Evolutionary conservation across 2,113 vertebrate genomes (phyloP), one percentile per base, ranked within the genome.

Genomic region (Petrocephalus zakoni): DNA sequence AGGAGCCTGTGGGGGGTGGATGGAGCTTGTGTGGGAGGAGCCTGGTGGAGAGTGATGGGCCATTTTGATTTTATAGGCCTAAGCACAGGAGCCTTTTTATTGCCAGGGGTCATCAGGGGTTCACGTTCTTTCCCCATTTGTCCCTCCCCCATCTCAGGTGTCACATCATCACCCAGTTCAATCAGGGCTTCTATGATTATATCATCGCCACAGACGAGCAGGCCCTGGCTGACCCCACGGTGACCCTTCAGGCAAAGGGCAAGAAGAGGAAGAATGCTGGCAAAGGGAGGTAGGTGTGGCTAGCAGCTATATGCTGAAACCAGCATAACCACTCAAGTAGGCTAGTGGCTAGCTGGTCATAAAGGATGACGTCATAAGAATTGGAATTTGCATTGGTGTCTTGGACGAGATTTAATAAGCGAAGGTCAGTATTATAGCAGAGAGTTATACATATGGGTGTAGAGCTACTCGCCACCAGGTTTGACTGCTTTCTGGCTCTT

Each of bases 161-260:
- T 91, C 98, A 99, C 91, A 97, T 99, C 93, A 97, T 99, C 89
- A 93, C 94, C 0, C 98, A 99, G 95, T 99, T 98, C 84, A 99
- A 99, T 90, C 96, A 95, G 2, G 97, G 98, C 0, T 95, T 98
- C 90, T 99, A 98, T 0, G 96, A 97, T 86, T 97, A 95, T 92
- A 96, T 99, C 89, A 97, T 99, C 86, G 97, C 98, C 55, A 96
- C 98, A 0, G 98, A 99, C 0, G 96, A 98, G 11, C 95, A 96
- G 85, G 92, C 90, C 0, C 83, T 97, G 47, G 92, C 90, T 0
- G 89, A 93, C 2, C 92, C 94, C 0, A 83, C 89, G 0, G 22
- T 90, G 0, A 0, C 90, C 2, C 58, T 91, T 0, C 87, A 91
- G 87, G 51, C 58, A 0, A 85, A 88, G 1, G 90, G 87, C 90